Conservation (phyloP, 2,797 vertebrate genomes). For the Macrochelys suwanniensis region DNA sequence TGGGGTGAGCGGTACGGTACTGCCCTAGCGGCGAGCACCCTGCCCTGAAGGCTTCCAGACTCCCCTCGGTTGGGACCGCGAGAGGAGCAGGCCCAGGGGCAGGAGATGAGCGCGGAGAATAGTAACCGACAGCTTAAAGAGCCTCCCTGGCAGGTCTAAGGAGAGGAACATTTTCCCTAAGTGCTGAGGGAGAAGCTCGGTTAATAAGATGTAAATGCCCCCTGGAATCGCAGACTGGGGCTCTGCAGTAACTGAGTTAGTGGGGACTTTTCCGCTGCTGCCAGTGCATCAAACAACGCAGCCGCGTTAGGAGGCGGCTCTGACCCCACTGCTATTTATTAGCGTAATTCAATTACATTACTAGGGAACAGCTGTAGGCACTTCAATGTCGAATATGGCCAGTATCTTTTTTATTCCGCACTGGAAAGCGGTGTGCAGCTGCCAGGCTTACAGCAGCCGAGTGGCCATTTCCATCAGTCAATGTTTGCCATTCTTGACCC, state of each 20-base stretch:
- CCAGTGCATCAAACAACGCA: neutral
- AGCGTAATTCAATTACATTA: conserved; percentile 39
- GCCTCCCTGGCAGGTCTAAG: neutral
- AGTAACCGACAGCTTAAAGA: neutral
- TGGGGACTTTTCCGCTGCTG: neutral
- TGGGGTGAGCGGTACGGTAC: no score
- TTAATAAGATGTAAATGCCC: neutral
- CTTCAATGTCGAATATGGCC: conserved; percentile 5
- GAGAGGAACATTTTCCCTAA: neutral
- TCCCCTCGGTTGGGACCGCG: neutral
- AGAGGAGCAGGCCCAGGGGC: neutral
- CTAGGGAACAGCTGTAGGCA: conserved; percentile 41
- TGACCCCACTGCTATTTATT: conserved; percentile 23
- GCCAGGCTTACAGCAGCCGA: neutral
- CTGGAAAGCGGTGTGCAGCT: neutral
- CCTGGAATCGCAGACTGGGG: no score
- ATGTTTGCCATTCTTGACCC: neutral
- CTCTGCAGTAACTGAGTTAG: neutral
- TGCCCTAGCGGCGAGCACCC: no score
- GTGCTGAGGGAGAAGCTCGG: neutral
- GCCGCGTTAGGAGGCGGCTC: conserved; percentile 26
- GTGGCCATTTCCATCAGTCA: neutral
- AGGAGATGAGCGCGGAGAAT: neutral
- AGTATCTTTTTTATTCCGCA: neutral
- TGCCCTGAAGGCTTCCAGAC: neutral